A percentile compares a stretch with the other conserved stretches of the same genome.
phyloP scores from a whole-genome alignment of 2,113 vertebrate genomes.

The Deroptyus accipitrinus region DNA sequence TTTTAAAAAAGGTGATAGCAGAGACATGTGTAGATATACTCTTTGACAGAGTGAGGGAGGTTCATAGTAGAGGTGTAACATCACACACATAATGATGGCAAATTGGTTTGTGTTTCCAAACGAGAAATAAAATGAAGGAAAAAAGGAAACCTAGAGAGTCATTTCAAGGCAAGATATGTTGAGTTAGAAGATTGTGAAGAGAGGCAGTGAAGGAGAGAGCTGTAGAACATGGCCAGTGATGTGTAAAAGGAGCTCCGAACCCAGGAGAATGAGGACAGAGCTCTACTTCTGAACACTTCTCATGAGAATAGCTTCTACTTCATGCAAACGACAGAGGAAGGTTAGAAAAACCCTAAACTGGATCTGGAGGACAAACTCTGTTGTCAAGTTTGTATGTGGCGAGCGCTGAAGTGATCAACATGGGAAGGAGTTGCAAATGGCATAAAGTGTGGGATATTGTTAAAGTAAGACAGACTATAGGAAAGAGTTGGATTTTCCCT shows the following conservation, averaged over 20 bases:
- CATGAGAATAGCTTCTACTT: neutral
- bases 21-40: neutral
- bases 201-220: neutral
- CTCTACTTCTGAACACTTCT: neutral
- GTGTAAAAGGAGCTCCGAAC: neutral
- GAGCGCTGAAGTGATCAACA: neutral
- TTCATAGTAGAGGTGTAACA: neutral
- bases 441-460: neutral
- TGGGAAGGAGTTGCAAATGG: neutral
- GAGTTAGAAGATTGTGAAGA: neutral
- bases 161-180: neutral
- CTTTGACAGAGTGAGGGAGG: neutral
- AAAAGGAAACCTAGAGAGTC: neutral
- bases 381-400: neutral
- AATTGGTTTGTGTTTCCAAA: neutral
- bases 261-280: neutral
- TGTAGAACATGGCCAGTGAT: neutral
- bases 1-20: neutral
- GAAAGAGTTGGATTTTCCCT: constrained; percentile 21
- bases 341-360: neutral
- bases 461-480: neutral
- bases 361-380: neutral
- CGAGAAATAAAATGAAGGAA: neutral
- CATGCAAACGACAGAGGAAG: neutral
- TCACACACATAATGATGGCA: neutral